Conservation (phyloP, 2,113 vertebrate species). For the Oplegnathus fasciatus region DNA sequence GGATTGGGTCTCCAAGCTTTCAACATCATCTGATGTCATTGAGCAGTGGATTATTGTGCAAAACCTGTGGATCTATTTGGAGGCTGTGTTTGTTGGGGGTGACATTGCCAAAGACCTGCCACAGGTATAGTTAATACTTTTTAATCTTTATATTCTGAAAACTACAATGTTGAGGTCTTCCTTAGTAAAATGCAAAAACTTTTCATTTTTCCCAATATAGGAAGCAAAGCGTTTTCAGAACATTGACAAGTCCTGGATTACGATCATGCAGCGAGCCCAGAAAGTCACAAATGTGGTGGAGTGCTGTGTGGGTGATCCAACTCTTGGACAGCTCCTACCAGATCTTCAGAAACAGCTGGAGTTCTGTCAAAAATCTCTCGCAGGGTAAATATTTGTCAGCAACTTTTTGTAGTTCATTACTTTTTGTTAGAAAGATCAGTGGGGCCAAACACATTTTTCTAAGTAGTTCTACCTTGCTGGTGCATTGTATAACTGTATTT, state of each 20-base stretch:
- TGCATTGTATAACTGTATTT: neutral
- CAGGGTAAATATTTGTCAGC: slow-evolving; percentile 84
- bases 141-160: neutral
- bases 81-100: slow-evolving; percentile 92
- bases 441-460: neutral
- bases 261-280: slow-evolving; percentile 89
- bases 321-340: slow-evolving; percentile 87
- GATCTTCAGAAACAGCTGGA: slow-evolving; percentile 92
- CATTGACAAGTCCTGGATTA: slow-evolving; percentile 93
- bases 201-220: slow-evolving; percentile 64
- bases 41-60: slow-evolving; percentile 93
- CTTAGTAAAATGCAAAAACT: neutral
- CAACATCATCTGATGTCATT: slow-evolving; percentile 88
- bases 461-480: neutral
- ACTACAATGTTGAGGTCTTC: neutral
- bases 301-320: slow-evolving; percentile 90
- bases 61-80: slow-evolving; percentile 93
- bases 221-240: slow-evolving; percentile 92
- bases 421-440: neutral
- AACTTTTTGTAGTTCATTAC: neutral
- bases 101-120: slow-evolving; percentile 93
- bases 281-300: slow-evolving; percentile 88
- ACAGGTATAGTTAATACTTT: slow-evolving; percentile 83
- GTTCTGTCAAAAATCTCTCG: slow-evolving; percentile 93
- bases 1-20: slow-evolving; percentile 90